Evolutionary conservation across 2,888 invertebrate genomes (phyloP).

Genomic region (Omphaloscelis lunosa): DNA sequence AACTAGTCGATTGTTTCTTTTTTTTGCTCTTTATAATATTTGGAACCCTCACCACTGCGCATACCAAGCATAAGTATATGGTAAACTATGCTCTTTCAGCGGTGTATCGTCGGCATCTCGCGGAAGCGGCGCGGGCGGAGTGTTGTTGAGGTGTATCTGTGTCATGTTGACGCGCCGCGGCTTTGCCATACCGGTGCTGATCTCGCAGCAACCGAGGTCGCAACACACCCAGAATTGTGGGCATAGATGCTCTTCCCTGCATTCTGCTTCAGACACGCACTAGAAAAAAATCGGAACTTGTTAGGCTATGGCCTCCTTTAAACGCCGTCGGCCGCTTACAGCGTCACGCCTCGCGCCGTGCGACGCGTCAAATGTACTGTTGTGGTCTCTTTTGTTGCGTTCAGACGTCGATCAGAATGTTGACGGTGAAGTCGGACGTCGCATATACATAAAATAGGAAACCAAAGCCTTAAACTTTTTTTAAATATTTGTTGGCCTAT

Average conservation of each 20-base stretch:
- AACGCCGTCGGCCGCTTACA: too few species aligned
- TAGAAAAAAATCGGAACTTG: slow-evolving; percentile 69
- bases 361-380: too few species aligned
- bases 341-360: too few species aligned
- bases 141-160: slow-evolving; percentile 71
- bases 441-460: too few species aligned
- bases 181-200: slow-evolving; percentile 83
- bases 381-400: too few species aligned
- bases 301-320: neutral
- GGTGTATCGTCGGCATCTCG: slow-evolving; percentile 75
- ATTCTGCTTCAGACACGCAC: slow-evolving; percentile 86
- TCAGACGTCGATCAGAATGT: too few species aligned
- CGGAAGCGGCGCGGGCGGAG: slow-evolving; percentile 70
- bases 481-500: too few species aligned
- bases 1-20: too few species aligned
- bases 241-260: slow-evolving; percentile 92
- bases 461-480: neutral
- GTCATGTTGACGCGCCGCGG: slow-evolving; percentile 78
- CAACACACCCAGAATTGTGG: slow-evolving; percentile 95
- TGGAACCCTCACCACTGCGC: slow-evolving; percentile 79
- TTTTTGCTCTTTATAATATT: neutral
- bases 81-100: slow-evolving; percentile 70
- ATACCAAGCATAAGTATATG: slow-evolving; percentile 80
- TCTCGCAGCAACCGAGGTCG: slow-evolving; percentile 92
- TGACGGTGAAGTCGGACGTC: too few species aligned